Evolutionary conservation across 2,888 invertebrate genomes (phyloP).

Genomic region (Dendrolimus houi): DNA sequence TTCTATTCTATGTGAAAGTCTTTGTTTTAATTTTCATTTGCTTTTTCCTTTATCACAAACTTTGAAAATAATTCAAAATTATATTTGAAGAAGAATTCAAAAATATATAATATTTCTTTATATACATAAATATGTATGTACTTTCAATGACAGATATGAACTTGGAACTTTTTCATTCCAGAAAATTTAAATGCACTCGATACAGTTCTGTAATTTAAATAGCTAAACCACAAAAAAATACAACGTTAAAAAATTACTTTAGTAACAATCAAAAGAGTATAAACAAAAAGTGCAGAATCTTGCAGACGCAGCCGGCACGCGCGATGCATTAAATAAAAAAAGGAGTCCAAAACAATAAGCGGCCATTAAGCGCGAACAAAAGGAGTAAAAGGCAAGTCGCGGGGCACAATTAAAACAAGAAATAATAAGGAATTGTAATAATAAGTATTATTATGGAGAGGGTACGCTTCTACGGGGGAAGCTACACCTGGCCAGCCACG

Average conservation of each 20-base stretch:
- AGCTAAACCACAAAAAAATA: background rate
- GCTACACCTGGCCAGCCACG: conserved; percentile 56
- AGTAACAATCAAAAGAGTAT: conserved; percentile 16
- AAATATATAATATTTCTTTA: too few species aligned
- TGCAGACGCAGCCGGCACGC: conserved; percentile 64
- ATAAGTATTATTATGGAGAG: conserved; percentile 69
- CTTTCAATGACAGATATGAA: too few species aligned
- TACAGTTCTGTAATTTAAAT: too few species aligned
- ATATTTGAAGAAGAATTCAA: too few species aligned
- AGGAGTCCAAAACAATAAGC: conserved; percentile 58
- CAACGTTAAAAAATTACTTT: conserved; percentile 15
- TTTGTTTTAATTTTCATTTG: too few species aligned
- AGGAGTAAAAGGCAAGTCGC: conserved; percentile 70
- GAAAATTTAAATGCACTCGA: too few species aligned
- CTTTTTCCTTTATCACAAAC: too few species aligned
- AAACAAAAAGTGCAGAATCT: conserved; percentile 31
- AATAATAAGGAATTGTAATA: conserved; percentile 74
- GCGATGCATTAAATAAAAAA: conserved; percentile 52
- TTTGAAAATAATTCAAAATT: too few species aligned
- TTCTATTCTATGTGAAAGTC: too few species aligned
- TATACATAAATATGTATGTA: too few species aligned
- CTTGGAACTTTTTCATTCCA: too few species aligned
- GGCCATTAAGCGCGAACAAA: conserved; percentile 71
- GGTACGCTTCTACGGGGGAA: conserved; percentile 22
- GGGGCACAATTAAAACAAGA: conserved; percentile 73